phyloP scores from a whole-genome alignment of 1,140 invertebrate genomes.

The Harlomillsia oculata region DNA sequence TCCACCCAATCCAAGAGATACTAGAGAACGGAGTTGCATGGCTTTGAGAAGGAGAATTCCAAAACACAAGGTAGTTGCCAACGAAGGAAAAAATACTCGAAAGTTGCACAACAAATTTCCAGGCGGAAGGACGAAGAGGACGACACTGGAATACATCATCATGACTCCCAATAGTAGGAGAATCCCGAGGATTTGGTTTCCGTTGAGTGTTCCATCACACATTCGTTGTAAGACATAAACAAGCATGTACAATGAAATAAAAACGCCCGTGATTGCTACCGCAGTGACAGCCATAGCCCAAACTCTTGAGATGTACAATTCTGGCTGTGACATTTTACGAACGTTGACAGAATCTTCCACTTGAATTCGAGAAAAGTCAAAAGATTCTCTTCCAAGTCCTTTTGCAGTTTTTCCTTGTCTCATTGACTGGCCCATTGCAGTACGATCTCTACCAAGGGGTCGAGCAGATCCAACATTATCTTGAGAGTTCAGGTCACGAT shows the following conservation, averaged over 20 bases:
- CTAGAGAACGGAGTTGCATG: slow-evolving; percentile 40
- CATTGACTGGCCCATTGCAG: neutral
- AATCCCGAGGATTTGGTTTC: slow-evolving; percentile 44
- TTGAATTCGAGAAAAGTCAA: slow-evolving; percentile 11
- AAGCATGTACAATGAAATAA: slow-evolving; percentile 41
- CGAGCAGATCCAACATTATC: neutral
- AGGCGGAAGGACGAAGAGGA: slow-evolving; percentile 42
- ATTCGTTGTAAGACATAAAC: slow-evolving; percentile 44
- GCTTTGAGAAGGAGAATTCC: slow-evolving; percentile 40
- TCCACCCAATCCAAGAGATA: slow-evolving; percentile 40
- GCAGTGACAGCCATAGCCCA: slow-evolving; percentile 40
- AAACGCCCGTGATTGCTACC: slow-evolving; percentile 37
- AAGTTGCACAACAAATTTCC: slow-evolving; percentile 38
- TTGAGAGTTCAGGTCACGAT: neutral
- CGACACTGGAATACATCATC: slow-evolving; percentile 41
- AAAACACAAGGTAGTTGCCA: slow-evolving; percentile 38
- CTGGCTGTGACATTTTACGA: slow-evolving; percentile 30
- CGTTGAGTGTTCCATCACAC: slow-evolving; percentile 44
- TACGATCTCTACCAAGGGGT: neutral
- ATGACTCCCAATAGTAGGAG: slow-evolving; percentile 43
- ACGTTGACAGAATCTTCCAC: slow-evolving; percentile 20
- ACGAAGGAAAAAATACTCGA: slow-evolving; percentile 37
- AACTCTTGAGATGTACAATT: slow-evolving; percentile 38
- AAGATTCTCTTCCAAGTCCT: neutral
- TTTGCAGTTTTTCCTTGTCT: slow-evolving; percentile 20